phyloP scores from a whole-genome alignment of 2,113 vertebrate genomes.

The Canis aureus region DNA sequence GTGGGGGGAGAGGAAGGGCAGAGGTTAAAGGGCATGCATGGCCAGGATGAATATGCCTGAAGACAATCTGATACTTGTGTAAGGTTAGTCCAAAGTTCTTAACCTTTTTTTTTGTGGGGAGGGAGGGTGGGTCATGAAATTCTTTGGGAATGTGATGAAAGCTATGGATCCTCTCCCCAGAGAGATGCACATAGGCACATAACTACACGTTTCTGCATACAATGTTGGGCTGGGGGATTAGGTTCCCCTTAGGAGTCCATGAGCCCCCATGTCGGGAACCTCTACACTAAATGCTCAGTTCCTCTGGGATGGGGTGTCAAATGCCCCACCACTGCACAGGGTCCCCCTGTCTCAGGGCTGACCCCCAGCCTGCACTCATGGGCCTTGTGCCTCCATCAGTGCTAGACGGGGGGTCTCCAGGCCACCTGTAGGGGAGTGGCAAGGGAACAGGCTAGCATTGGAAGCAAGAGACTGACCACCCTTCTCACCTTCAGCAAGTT shows the following conservation, averaged over 20 bases:
- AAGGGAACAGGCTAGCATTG: not conserved
- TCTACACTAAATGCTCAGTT: constrained; percentile 18
- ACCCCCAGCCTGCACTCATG: not conserved
- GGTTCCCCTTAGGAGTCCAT: not conserved
- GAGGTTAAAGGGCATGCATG: not conserved
- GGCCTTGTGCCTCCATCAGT: not conserved
- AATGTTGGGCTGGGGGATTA: constrained; percentile 1
- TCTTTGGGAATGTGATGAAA: constrained; percentile 40
- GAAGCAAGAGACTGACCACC: not conserved
- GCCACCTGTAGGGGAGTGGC: not conserved
- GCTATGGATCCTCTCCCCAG: not conserved
- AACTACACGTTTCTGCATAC: not conserved
- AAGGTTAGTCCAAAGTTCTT: not conserved
- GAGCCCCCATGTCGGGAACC: not conserved
- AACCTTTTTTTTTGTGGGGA: not conserved
- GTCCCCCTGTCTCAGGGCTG: not conserved
- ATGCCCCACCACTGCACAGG: not conserved
- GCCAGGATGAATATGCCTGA: not conserved
- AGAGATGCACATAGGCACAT: not conserved
- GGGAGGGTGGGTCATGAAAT: not conserved
- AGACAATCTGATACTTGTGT: not conserved
- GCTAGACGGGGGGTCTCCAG: not conserved
- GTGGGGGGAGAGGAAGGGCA: not conserved
- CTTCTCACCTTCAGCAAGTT: constrained; percentile 94
- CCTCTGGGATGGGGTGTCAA: not conserved